Base-by-base conservation (phyloP, 37 sponge, comb jelly and placozoan genomes). In the Geodia barretti region DNA sequence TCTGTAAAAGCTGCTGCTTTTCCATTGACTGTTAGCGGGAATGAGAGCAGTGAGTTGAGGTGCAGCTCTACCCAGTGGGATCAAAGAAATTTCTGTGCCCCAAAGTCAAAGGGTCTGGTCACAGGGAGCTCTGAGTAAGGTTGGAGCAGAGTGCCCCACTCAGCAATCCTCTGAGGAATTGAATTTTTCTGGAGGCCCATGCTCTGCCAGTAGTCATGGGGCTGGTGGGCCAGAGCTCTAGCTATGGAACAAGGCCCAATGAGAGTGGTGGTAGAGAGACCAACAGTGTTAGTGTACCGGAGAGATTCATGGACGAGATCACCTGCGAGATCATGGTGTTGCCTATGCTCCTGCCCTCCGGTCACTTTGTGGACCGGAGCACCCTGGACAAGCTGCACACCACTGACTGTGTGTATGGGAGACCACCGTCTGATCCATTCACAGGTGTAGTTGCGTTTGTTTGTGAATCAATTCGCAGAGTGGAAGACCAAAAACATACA, bases 331-430 rank as follows among this genome's bases (percentile, higher is more conserved):
- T 91, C 43, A 94, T 94, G 95, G 26, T 8, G 0, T 7, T 87
- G 2, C 95, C 95, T 24, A 81, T 94, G 80, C 59, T 91, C 39
- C 86, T 94, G 21, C 95, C 95, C 1, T 91, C 92, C 47, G 95
- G 95, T 1, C 90, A 94, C 68, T 74, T 59, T 73, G 95, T 94
- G 37, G 95, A 94, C 60, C 84, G 59, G 40, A 79, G 69, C 32
- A 94, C 92, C 4, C 9, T 94, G 36, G 89, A 94, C 61, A 79
- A 74, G 43, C 79, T 75, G 39, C 40, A 41, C 7, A 29, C 70
- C 19, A 61, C 30, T 63, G 92, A 94, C 23, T 21, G 38, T 8
- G 1, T 75, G 9, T 82, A 77, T 83, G 92, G 95, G 19, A 70
- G 92, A 39, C 60, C 86, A 1, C 83, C 93, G 1, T 64, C 80